Evolutionary conservation across 2,113 vertebrate species (phyloP), one percentile per base, ranked within the genome.

Genomic region (Paralichthys olivaceus): DNA sequence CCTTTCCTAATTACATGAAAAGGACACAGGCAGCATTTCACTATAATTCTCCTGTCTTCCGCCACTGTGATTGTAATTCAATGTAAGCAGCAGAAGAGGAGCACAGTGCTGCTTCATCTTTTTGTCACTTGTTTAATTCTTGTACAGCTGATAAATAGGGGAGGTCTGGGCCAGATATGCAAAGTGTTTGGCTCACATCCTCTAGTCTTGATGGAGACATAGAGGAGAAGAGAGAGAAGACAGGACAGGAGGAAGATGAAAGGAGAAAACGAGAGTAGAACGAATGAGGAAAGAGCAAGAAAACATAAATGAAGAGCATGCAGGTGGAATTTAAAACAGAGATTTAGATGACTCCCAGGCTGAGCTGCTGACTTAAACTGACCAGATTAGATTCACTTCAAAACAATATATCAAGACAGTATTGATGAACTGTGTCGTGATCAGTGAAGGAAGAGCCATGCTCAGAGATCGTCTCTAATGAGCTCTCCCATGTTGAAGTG

Each of bases 401-500:
- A 29, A 75, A 79, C 57, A 84, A 54, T 65, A 26, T 68, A 66
- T 69, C n/a, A 49, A 68, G 62, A 69, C 34, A 61, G 22, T 57
- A 53, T 68, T 78, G 69, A 84, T 86, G 69, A 70, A 75, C 70
- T 71, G 34, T 79, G 63, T 73, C 71, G 69, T 70, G 67, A 40
- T 68, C 5, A 19, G 65, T 23, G 70, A 37, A 43, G 58, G 55
- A 68, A 26, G 75, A 87, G 23, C 66, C 56, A 69, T 84, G 72
- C 76, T 80, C 66, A 75, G 25, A 72, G 20, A 69, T 64, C 68
- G 69, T 60, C 60, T 74, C 54, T 88, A 90, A 92, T 90, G 69
- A 88, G 82, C 78, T 78, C 74, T 78, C 60, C 81, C 72, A 80
- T 81, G 79, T 76, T 89, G 77, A 91, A 87, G 84, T 81, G 68